Conservation (phyloP, 2,888 invertebrate species). For the Andrena chrysosceles region DNA sequence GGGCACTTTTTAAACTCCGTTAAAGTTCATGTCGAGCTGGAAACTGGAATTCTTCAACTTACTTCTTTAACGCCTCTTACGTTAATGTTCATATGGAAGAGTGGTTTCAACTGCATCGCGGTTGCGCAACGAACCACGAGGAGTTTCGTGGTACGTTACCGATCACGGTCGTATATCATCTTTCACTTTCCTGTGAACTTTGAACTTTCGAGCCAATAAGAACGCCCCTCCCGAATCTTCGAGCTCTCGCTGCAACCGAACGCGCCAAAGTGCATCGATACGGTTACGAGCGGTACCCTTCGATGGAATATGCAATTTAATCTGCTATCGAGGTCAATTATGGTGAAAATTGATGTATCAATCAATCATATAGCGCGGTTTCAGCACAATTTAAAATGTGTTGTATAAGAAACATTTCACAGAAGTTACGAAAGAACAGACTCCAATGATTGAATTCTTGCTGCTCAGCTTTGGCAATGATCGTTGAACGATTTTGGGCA, state of each 20-base stretch:
- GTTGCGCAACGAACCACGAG: conserved; percentile 36
- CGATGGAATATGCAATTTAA: neutral
- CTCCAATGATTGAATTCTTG: neutral
- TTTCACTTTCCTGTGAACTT: conserved; percentile 35
- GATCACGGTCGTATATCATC: conserved; percentile 25
- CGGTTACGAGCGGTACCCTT: neutral
- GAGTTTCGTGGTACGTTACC: conserved; percentile 39
- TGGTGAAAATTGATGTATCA: neutral
- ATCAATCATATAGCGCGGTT: neutral
- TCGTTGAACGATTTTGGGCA: conserved; percentile 12
- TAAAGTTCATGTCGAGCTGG: neutral
- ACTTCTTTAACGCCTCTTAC: neutral
- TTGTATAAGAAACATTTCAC: neutral
- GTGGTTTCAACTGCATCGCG: conserved; percentile 6
- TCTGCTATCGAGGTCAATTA: neutral
- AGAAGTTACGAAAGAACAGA: neutral
- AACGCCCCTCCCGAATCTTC: neutral
- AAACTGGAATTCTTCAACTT: neutral
- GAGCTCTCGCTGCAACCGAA: neutral
- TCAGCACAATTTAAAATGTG: neutral
- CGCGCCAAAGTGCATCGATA: neutral
- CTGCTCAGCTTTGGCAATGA: conserved; percentile 18
- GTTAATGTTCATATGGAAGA: neutral
- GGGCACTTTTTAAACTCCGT: neutral
- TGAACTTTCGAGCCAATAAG: conserved; percentile 1